Evolutionary conservation across 2,888 invertebrate genomes (phyloP).

Genomic region (Drosophila atripex): DNA sequence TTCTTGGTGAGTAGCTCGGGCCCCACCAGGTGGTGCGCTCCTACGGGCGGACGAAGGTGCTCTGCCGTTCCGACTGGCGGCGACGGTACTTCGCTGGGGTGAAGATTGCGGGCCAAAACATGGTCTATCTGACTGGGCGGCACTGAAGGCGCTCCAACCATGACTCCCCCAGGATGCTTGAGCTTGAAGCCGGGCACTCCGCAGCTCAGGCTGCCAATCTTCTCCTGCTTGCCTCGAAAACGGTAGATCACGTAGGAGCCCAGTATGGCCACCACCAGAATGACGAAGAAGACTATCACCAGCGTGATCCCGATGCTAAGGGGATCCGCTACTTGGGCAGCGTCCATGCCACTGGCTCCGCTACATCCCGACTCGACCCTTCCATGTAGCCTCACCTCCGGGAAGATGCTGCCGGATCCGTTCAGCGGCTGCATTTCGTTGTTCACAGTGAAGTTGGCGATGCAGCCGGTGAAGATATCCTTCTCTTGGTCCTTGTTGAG

Average conservation of each 20-base stretch:
- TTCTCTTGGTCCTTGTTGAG: slow-evolving; percentile 27
- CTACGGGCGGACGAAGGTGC: slow-evolving; percentile 23
- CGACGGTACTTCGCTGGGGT: slow-evolving; percentile 86
- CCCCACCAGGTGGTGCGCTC: slow-evolving; percentile 89
- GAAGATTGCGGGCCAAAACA: slow-evolving; percentile 88
- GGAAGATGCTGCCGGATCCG: slow-evolving; percentile 93
- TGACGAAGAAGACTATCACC: slow-evolving; percentile 96
- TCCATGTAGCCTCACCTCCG: slow-evolving; percentile 88
- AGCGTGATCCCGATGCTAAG: slow-evolving; percentile 96
- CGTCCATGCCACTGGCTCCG: slow-evolving; percentile 90
- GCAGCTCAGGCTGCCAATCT: slow-evolving; percentile 88
- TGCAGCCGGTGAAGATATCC: slow-evolving; percentile 92
- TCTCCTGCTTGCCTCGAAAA: slow-evolving; percentile 93
- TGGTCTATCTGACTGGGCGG: slow-evolving; percentile 88
- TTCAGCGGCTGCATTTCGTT: slow-evolving; percentile 95
- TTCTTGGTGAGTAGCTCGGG: slow-evolving; percentile 95
- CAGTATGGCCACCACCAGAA: slow-evolving; percentile 93
- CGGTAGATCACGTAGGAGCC: slow-evolving; percentile 97
- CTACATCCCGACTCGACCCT: slow-evolving; percentile 90
- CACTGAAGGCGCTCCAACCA: slow-evolving; percentile 87
- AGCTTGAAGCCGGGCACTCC: slow-evolving; percentile 89
- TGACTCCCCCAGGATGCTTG: slow-evolving; percentile 86
- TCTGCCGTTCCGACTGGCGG: slow-evolving; percentile 86
- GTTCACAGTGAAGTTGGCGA: slow-evolving; percentile 94
- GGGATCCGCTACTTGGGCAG: slow-evolving; percentile 92